A percentile compares a stretch with the other conserved stretches of the same genome.
Conservation (phyloP, 2,888 invertebrate species). For the Idaea straminata region DNA sequence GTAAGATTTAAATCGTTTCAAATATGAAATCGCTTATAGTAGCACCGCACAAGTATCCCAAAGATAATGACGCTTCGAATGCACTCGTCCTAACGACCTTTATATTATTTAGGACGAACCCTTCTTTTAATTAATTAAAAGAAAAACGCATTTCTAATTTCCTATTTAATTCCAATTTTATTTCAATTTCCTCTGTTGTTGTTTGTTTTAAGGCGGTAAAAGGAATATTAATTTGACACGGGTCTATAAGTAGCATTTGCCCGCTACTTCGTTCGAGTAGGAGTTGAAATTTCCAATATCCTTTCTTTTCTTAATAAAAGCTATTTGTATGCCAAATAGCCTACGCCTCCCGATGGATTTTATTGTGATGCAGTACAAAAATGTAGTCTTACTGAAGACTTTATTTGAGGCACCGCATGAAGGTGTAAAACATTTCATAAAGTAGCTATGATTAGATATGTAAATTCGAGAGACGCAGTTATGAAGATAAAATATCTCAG, state of each 20-base stretch:
- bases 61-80: slow-evolving; percentile 71
- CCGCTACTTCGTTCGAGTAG: neutral
- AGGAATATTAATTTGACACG: slow-evolving; percentile 1
- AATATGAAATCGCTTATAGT: slow-evolving; percentile 29
- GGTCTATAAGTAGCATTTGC: neutral
- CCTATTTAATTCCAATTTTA: slow-evolving; percentile 19
- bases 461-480: no score
- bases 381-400: no score
- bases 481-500: no score
- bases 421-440: no score
- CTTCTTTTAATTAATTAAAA: slow-evolving; percentile 72
- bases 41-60: slow-evolving; percentile 34
- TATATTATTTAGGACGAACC: slow-evolving; percentile 72
- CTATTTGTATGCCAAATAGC: no score
- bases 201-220: neutral
- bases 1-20: neutral
- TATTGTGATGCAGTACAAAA: no score
- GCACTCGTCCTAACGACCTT: slow-evolving; percentile 72
- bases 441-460: no score
- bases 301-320: no score
- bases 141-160: slow-evolving; percentile 63
- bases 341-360: no score
- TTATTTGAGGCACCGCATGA: no score
- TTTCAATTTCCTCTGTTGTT: slow-evolving; percentile 6
- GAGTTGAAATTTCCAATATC: no score